These are phyloP conservation scores for Epiblema foenella DNA, from an alignment of 2,888 invertebrate species.

Conservation along the genomic window DNA sequence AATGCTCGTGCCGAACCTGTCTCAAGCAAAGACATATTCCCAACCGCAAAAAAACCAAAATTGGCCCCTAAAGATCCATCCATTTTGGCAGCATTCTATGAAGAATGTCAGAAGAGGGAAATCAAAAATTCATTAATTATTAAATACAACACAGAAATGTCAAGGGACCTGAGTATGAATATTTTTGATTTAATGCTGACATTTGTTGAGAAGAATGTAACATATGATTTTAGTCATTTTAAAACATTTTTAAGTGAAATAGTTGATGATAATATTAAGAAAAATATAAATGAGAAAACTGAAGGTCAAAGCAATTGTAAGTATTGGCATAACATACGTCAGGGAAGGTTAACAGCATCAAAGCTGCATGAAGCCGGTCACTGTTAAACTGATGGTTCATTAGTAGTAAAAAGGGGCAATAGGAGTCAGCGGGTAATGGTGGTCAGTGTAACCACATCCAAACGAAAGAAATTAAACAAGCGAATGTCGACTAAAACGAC, in stretches of 20 bases:
- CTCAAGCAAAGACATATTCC: too few species aligned
- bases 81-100: conserved; percentile 4
- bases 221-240: background rate
- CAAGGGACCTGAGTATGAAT: background rate
- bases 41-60: conserved; percentile 12
- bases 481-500: too few species aligned
- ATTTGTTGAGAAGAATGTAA: conserved; percentile 5
- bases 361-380: conserved; percentile 30
- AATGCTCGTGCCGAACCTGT: background rate
- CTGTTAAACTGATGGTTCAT: conserved; percentile 32
- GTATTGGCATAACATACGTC: conserved; percentile 13
- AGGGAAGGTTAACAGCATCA: conserved; percentile 33
- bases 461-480: too few species aligned
- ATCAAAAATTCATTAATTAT: conserved; percentile 9
- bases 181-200: conserved; percentile 2
- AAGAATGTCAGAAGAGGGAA: conserved; percentile 5
- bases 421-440: too few species aligned
- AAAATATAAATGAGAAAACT: conserved; percentile 7
- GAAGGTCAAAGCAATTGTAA: conserved; percentile 10
- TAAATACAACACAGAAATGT: conserved; percentile 7
- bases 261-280: too few species aligned
- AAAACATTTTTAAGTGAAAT: too few species aligned
- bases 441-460: too few species aligned
- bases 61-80: conserved; percentile 18
- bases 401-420: too few species aligned